Evolutionary conservation across 2,797 vertebrate genomes (phyloP), one percentile per base, ranked within the genome.

Genomic region (Graptemys geographica): DNA sequence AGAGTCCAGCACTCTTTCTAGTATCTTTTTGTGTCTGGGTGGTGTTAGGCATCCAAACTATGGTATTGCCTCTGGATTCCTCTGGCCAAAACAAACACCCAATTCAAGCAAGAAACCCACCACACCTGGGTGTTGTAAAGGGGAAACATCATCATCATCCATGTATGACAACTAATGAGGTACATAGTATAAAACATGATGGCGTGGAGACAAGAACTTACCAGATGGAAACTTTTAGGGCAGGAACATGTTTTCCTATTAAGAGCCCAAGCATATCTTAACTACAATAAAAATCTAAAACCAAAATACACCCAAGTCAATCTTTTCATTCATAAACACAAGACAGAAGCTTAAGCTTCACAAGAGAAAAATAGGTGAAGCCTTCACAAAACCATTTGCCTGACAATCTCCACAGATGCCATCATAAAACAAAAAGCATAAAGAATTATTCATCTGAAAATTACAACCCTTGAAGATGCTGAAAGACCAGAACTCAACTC

Each of bases 351-450:
- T 72, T 72, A 41, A 23, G 33, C 33, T 69, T 37, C 33, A 65
- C 62, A 65, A 72, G 31, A 33, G 31, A 37, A 72, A 23, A 37
- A 33, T 62, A 72, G 19, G n/a, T 21, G 9, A 69, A 23, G n/a
- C 19, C 41, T 37, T 41, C n/a, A 37, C 19, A 69, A 69, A 37
- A 41, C 10, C 21, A 41, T 41, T 41, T 72, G 69, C 10, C 21
- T 33, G 83, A 10, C 19, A 4, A 57, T 83, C 79, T 85, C 15
- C 55, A 15, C 65, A 86, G 59, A 69, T 37, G 6, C 49, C 52
- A 33, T 84, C 47, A 78, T 0, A 0, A 13, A 47, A 62, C 56
- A 52, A 31, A 81, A 88, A 31, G 0, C 3, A 56, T 33, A 19
- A 87, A 1, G 31, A 89, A 81, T 76, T 72, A 72, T 41, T 87